Base-by-base conservation (phyloP, 2,113 vertebrate species). In the Ramphastos sulfuratus region DNA sequence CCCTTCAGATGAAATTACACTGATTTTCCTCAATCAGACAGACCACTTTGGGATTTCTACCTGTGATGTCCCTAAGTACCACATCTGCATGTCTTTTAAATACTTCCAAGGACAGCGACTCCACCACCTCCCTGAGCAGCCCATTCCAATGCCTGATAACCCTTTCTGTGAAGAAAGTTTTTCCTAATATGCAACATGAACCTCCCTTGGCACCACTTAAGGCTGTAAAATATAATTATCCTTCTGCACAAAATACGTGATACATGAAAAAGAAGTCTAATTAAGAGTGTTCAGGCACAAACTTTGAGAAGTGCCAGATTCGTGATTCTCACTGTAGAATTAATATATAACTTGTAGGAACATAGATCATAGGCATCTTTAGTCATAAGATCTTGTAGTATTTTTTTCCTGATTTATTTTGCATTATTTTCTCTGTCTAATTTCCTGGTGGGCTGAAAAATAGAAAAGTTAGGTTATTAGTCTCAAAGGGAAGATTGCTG, bases 1-100 rank as follows among this genome's bases (percentile, higher is more conserved):
- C 50, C n/a, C n/a, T 75, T 92, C 90, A 88, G 73, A 82, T 90
- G 50, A 89, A 79, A 89, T 88, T 89, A 44, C 18, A 23, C n/a
- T 86, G 19, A 19, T 30, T 89, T 92, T 82, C 24, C 75, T 90
- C 50, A 82, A 82, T 70, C 23, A 82, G 64, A 76, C 73, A 58
- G 7, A 83, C 15, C 6, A 20, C 74, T 76, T 72, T 52, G 87
- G 63, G 33, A 76, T 92, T 93, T 90, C 81, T 93, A 44, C 39
- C 58, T 55, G 16, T 81, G 61, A 19, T 52, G 50, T 52, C 23
- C 50, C 50, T 13, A 52, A 52, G 23, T 52, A 52, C 50, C 50
- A 52, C 50, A 52, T 52, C 50, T 24, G 24, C 50, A 52, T 24
- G 24, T 52, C 50, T 52, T 52, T 24, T 52, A 52, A 52, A 52